Evolutionary conservation across 2,888 invertebrate genomes (phyloP), one percentile per base, ranked within the genome.

Genomic region (Mesopsocus fuscifrons): DNA sequence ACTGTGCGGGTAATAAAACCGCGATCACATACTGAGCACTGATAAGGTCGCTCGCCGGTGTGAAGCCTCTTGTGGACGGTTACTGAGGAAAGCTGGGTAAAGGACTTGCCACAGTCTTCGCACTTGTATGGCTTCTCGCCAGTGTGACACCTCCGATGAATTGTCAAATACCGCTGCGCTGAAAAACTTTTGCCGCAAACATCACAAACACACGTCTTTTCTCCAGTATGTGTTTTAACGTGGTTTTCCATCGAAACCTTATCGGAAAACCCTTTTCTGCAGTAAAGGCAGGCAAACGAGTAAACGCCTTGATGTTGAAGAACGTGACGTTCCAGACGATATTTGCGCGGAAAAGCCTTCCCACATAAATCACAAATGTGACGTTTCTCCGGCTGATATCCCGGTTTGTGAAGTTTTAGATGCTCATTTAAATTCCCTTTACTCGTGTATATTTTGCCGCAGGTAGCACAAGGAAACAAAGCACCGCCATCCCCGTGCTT

Each of bases 11-110:
- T 38, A 33, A 81, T 78, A 59, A 81, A 82, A 53, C 76, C 69
- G 63, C 81, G 81, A 57, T 77, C 72, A 60, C 82, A 82, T 53
- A 80, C 73, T 63, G 79, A 77, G 64, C 81, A 82, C 50, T 75
- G 72, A 55, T 78, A 82, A 30, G 81, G 82, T 47, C 78, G 67
- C 60, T 79, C 77, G 52, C 81, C 81, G 56, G 79, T 78, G 64
- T 82, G 82, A 54, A 78, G 77, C 58, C 80, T 65, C 64, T 78
- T 80, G 65, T 81, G 81, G 55, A 80, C 81, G 60, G 81, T 81
- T 54, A 82, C 67, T 54, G 80, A 80, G 52, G 79, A 79, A 61
- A 81, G 80, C 65, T 82, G 81, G 52, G 80, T 79, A 61, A 81
- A 82, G 47, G 78, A 68, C 59, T 81, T 82, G 54, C 76, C 68